Conservation (phyloP, 1,140 invertebrate genomes). For the Drosophila ercepeae region DNA sequence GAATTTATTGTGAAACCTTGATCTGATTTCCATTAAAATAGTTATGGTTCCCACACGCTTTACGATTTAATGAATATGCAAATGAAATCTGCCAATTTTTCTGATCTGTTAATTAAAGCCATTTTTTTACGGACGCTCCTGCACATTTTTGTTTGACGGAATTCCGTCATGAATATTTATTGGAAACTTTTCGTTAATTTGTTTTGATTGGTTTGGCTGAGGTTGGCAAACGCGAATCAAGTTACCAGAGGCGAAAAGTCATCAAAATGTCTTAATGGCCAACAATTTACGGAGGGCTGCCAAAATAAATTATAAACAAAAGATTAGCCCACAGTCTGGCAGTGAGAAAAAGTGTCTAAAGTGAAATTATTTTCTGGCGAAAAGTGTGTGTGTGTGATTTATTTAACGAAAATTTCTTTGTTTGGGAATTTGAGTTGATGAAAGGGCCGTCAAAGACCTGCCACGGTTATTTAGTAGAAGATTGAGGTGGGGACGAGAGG, state of each 20-base stretch:
- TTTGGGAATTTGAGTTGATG: constrained; percentile 58
- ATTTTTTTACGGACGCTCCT: constrained; percentile 22
- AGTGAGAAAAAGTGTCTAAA: constrained; percentile 30
- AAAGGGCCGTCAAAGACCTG: constrained; percentile 62
- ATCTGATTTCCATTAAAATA: constrained; percentile 5
- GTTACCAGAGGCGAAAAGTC: constrained; percentile 43
- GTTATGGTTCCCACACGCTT: constrained; percentile 35
- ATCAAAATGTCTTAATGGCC: constrained; percentile 53
- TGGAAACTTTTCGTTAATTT: constrained; percentile 57
- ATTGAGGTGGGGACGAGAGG: background rate
- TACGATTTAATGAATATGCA: constrained; percentile 46
- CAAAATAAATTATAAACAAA: constrained; percentile 25
- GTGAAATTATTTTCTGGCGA: constrained; percentile 50
- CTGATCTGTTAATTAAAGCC: constrained; percentile 55
- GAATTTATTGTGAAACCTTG: constrained; percentile 16
- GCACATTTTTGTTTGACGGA: constrained; percentile 41
- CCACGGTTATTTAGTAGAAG: constrained; percentile 54
- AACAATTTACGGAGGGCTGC: constrained; percentile 29
- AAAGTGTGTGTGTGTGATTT: constrained; percentile 32
- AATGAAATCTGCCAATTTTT: constrained; percentile 56
- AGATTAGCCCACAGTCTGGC: background rate
- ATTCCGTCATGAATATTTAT: constrained; percentile 73
- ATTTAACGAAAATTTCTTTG: constrained; percentile 38
- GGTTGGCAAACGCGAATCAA: constrained; percentile 48
- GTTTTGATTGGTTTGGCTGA: constrained; percentile 59